Conservation (phyloP, 2,113 vertebrate species). For the Phaetusa simplex region DNA sequence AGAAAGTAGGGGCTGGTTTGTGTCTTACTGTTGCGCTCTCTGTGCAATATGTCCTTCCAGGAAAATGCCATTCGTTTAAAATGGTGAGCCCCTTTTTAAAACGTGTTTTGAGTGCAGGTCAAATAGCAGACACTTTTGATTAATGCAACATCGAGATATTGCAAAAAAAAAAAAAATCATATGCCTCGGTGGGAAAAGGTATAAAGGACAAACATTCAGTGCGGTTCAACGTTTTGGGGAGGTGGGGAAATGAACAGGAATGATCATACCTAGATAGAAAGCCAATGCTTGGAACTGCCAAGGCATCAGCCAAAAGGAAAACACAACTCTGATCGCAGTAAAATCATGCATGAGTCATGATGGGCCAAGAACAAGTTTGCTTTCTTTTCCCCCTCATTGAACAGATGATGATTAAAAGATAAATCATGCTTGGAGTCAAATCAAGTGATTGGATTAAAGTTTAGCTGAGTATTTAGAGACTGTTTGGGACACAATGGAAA, state of each 20-base stretch:
- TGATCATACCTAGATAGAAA: conserved; percentile 8
- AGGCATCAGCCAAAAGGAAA: conserved; percentile 29
- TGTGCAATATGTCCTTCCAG: not conserved
- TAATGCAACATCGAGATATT: not conserved
- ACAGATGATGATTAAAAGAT: conserved; percentile 49
- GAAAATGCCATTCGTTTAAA: not conserved
- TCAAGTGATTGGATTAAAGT: conserved; percentile 50
- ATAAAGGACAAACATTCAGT: not conserved
- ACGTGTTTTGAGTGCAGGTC: not conserved
- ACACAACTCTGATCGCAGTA: not conserved
- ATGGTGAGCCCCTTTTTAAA: not conserved
- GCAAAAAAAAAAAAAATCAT: not conserved
- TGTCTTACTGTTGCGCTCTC: not conserved
- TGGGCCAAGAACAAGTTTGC: conserved; percentile 26
- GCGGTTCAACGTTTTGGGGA: not conserved
- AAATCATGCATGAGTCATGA: conserved; percentile 29
- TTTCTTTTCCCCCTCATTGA: conserved; percentile 43
- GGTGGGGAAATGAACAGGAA: conserved; percentile 4
- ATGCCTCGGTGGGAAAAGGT: not conserved
- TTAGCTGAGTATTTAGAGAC: conserved; percentile 45
- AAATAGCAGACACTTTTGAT: not conserved
- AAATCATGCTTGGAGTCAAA: conserved; percentile 60
- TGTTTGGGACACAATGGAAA: conserved; percentile 34
- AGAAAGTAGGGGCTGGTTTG: not conserved
- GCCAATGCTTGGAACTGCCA: not conserved